Percentiles rank a stretch among this genome's conserved stretches.
phyloP scores from a whole-genome alignment of 1,140 invertebrate species.

The Thaumatotibia leucotreta region DNA sequence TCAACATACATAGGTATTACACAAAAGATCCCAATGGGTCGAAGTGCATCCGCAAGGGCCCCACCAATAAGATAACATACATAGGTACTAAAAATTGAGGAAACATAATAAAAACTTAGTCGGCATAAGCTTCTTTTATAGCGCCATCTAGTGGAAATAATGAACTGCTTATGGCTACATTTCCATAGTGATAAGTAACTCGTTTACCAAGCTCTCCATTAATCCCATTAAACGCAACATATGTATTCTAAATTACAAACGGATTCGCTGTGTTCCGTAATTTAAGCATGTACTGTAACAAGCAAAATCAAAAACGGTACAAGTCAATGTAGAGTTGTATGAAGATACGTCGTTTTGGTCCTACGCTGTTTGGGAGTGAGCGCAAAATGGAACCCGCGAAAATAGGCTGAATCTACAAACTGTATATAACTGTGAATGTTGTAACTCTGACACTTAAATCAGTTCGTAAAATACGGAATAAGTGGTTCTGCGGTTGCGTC shows the following conservation, averaged over 20 bases:
- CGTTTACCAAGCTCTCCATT: neutral
- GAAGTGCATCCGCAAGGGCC: too few species aligned
- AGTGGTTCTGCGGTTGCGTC: too few species aligned
- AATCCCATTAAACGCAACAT: neutral
- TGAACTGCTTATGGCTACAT: too few species aligned
- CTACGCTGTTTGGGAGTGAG: neutral
- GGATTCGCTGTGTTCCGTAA: neutral
- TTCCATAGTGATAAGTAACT: neutral
- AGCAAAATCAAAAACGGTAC: neutral
- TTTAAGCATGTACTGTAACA: neutral
- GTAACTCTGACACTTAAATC: too few species aligned
- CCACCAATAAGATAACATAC: too few species aligned
- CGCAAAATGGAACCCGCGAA: neutral
- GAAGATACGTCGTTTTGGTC: neutral
- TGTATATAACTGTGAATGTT: neutral
- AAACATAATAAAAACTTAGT: too few species aligned
- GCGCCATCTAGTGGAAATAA: too few species aligned
- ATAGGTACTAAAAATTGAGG: too few species aligned
- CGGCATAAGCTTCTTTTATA: too few species aligned
- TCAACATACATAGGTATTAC: too few species aligned
- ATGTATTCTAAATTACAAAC: neutral
- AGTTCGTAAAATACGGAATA: too few species aligned
- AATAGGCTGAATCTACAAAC: neutral
- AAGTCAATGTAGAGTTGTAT: neutral
- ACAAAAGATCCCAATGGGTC: too few species aligned